These are phyloP conservation scores for Melanotaenia trifasciata DNA, from an alignment of 2,797 vertebrate genomes.

Conservation along the genomic window DNA sequence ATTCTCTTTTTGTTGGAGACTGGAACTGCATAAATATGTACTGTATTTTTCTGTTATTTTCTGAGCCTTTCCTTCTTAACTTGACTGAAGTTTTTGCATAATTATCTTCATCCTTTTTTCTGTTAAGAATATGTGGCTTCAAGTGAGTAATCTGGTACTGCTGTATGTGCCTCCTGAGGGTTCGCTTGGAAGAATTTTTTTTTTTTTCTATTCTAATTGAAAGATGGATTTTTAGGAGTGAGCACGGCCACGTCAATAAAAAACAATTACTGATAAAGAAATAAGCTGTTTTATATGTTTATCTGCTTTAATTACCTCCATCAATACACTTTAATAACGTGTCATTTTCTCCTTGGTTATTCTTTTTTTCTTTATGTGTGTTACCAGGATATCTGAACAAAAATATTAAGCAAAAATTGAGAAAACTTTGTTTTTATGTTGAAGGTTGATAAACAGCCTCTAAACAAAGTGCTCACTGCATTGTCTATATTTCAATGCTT, in stretches of 20 bases:
- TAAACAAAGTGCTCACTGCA: not conserved
- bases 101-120: conserved; percentile 26
- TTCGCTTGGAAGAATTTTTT: conserved; percentile 21
- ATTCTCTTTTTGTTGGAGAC: conserved; percentile 26
- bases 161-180: conserved; percentile 18
- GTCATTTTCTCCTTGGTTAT: conserved; percentile 1
- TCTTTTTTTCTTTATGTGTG: conserved; percentile 6
- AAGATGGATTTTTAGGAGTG: conserved; percentile 13
- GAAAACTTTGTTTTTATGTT: not conserved
- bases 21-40: conserved; percentile 11
- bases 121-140: conserved; percentile 10
- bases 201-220: conserved; percentile 18
- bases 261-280: conserved; percentile 45
- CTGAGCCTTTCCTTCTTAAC: conserved; percentile 1
- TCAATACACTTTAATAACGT: conserved; percentile 20
- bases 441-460: not conserved
- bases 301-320: conserved; percentile 53
- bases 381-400: conserved; percentile 11
- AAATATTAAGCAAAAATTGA: conserved; percentile 1
- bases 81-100: conserved; percentile 21
- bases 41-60: conserved; percentile 24
- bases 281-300: conserved; percentile 43
- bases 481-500: not conserved
- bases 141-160: conserved; percentile 1
- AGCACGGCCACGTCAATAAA: conserved; percentile 19